Base-by-base conservation (phyloP, 30 jellyfish, hydroid and myxozoan species). In the Hydractinia symbiolongicarpus region DNA sequence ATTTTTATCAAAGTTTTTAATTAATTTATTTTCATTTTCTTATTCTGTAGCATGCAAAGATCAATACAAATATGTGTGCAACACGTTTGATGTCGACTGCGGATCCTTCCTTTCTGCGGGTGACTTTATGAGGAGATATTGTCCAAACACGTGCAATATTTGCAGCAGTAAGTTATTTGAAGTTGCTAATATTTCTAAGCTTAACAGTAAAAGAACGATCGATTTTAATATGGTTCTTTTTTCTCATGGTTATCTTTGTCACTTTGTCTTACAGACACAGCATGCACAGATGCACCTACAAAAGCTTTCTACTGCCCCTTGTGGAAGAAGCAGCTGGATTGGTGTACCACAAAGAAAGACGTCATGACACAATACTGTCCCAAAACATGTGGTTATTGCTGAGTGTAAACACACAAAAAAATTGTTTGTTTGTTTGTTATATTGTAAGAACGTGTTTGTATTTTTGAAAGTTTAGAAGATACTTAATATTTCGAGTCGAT, bases 81-180 rank as follows among this genome's bases (percentile, higher is more conserved):
- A 49, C 7, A 70, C 80, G 17, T 90, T 90, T 72, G 76, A 72
- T 54, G 79, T 14, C 58, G 92, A 81, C 80, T 90, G 97, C 64
- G 9, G 6, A 10, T 60, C 57, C 17, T n/a, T 14, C 70, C 66
- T 60, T 4, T 55, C 6, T 1, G 84, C 97, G 55, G 97, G 97
- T 4, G 72, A 67, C 0, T 90, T 90, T 83, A 90, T 90, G 95
- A 76, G 95, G 55, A 19, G 19, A 40, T 15, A 9, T 50, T 90
- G 97, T 71, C 94, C 97, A 13, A 56, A 72, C 21, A 84, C 86
- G 15, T 90, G 97, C 53, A 72, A 73, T 20, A 20, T 77, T 7
- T 90, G 97, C 73, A 62, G 97, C 84, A 75, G 70, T 88, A 19
- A 11, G 21, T 68, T 11, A 50, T 10, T n/a, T 68, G 11, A 60